phyloP scores from a whole-genome alignment of 2,888 invertebrate genomes.

The Tetranychus piercei region DNA sequence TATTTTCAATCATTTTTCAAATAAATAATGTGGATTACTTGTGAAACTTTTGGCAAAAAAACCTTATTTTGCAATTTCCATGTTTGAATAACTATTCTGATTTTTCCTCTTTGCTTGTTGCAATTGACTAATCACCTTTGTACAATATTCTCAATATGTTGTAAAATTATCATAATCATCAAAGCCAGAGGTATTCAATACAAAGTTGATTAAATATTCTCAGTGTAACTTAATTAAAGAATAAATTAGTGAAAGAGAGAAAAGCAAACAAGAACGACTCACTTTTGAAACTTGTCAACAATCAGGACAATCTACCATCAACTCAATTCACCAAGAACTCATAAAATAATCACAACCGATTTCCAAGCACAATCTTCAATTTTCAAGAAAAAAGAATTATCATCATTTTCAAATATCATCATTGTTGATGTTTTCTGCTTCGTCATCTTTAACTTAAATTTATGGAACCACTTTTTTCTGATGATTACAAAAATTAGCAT shows the following conservation, averaged over 20 bases:
- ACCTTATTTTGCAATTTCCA: too few relatives aligned
- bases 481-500: not conserved
- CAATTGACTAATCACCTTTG: too few relatives aligned
- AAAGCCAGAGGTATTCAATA: too few relatives aligned
- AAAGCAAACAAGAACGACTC: not conserved
- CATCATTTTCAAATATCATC: not conserved
- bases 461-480: not conserved
- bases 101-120: too few relatives aligned
- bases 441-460: not conserved
- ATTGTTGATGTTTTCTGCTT: not conserved
- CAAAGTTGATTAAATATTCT: too few relatives aligned
- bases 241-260: not conserved
- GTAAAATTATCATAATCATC: too few relatives aligned
- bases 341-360: not conserved
- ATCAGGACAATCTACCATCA: not conserved
- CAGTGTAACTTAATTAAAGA: not conserved
- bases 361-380: not conserved
- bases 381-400: not conserved
- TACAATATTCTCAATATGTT: too few relatives aligned
- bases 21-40: too few relatives aligned
- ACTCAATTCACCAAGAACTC: not conserved
- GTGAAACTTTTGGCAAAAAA: too few relatives aligned
- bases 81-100: too few relatives aligned
- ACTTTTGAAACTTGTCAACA: not conserved
- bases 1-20: too few relatives aligned